Conservation (phyloP, 2,888 invertebrate genomes). For the Drepana falcataria region DNA sequence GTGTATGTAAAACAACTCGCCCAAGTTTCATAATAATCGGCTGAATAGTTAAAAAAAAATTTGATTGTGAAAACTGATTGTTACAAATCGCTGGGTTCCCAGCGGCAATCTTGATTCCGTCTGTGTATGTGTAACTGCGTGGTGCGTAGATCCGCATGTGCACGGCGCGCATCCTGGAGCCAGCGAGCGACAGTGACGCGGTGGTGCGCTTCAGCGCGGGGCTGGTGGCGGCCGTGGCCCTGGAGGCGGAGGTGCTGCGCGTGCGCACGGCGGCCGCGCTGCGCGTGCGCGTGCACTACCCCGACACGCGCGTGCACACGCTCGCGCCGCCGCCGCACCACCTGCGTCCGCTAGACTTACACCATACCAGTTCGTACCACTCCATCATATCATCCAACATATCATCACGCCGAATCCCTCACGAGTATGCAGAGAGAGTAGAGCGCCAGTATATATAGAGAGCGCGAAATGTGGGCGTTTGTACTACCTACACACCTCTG, state of each 20-base stretch:
- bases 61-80: no score
- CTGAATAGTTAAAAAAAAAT: no score
- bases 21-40: no score
- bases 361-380: constrained; percentile 50
- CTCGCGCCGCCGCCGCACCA: constrained; percentile 88
- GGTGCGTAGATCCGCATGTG: constrained; percentile 84
- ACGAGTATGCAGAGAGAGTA: no score
- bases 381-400: no score
- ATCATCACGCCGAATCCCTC: no score
- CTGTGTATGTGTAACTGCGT: background rate
- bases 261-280: constrained; percentile 85
- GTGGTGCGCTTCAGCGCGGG: constrained; percentile 96
- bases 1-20: no score
- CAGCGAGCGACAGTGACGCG: constrained; percentile 86
- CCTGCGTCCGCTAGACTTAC: constrained; percentile 84
- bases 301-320: constrained; percentile 92
- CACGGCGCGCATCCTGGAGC: constrained; percentile 89
- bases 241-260: constrained; percentile 92
- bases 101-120: background rate
- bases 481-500: no score
- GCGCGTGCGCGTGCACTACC: constrained; percentile 92
- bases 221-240: constrained; percentile 89
- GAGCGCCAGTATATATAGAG: no score
- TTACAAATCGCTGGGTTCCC: no score
- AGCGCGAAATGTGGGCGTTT: no score